Evolutionary conservation across 2,113 vertebrate genomes (phyloP).

Genomic region (Aix galericulata): DNA sequence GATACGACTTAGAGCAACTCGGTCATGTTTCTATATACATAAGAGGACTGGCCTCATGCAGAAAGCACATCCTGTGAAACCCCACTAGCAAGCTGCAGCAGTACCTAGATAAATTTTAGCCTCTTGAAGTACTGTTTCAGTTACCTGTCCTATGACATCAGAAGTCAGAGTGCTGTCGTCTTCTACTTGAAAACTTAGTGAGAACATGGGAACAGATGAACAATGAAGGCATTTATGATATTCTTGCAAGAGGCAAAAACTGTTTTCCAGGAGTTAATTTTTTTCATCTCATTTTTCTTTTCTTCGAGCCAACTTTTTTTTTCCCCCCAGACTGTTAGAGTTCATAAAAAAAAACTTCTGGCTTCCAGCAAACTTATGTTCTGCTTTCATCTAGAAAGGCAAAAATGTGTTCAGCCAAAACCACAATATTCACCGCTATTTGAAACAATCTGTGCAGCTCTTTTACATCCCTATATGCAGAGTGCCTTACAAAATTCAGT

Average conservation of each 20-base stretch:
- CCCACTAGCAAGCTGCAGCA: neutral
- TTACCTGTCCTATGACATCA: neutral
- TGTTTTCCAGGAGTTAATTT: neutral
- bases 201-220: neutral
- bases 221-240: neutral
- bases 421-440: neutral
- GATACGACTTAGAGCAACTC: neutral
- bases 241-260: neutral
- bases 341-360: constrained; percentile 5
- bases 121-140: neutral
- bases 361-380: constrained; percentile 46
- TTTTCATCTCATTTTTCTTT: constrained; percentile 9
- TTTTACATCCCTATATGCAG: neutral
- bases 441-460: neutral
- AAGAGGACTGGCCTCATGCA: neutral
- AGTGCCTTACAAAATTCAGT: neutral
- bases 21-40: neutral
- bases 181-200: neutral
- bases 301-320: constrained; percentile 7
- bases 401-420: constrained; percentile 23
- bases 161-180: neutral
- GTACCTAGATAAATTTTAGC: neutral
- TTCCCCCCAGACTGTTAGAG: neutral
- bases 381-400: constrained; percentile 46
- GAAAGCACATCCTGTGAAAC: neutral